phyloP scores from a whole-genome alignment of 2,888 invertebrate species.

The Tenthredo livida region DNA sequence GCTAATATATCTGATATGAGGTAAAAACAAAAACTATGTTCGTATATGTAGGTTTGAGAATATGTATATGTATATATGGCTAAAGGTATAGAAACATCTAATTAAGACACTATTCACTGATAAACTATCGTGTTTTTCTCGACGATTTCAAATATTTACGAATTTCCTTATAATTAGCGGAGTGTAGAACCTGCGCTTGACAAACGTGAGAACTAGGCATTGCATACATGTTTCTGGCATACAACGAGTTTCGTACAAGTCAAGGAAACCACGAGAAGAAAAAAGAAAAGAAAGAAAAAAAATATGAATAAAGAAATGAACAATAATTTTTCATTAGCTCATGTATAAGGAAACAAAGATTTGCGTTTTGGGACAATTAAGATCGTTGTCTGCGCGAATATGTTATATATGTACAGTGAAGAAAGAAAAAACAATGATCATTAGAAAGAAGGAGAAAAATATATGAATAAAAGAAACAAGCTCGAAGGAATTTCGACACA shows the following conservation, averaged over 20 bases:
- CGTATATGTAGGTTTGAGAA: neutral
- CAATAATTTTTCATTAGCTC: neutral
- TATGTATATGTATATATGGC: neutral
- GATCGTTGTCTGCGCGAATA: constrained; percentile 18
- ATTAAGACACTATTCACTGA: constrained; percentile 48
- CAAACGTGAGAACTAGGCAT: constrained; percentile 40
- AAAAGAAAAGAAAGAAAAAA: neutral
- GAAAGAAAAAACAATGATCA: neutral
- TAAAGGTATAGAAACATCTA: neutral
- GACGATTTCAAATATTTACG: constrained; percentile 35
- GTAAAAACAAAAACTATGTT: neutral
- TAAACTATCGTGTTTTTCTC: constrained; percentile 30
- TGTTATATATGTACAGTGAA: neutral
- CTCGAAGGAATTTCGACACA: neutral
- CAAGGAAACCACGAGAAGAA: neutral
- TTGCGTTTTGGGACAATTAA: constrained; percentile 8
- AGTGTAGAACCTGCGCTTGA: constrained; percentile 8
- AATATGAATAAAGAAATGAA: neutral
- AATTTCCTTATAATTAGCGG: constrained; percentile 33
- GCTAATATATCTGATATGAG: neutral
- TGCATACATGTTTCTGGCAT: constrained; percentile 1
- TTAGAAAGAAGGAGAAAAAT: neutral
- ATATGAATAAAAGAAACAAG: neutral
- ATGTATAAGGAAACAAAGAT: neutral
- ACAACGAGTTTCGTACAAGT: neutral